A percentile compares a stretch with the other conserved stretches of the same genome.
phyloP scores from a whole-genome alignment of 2,113 vertebrate genomes.

The Gyps fulvus region DNA sequence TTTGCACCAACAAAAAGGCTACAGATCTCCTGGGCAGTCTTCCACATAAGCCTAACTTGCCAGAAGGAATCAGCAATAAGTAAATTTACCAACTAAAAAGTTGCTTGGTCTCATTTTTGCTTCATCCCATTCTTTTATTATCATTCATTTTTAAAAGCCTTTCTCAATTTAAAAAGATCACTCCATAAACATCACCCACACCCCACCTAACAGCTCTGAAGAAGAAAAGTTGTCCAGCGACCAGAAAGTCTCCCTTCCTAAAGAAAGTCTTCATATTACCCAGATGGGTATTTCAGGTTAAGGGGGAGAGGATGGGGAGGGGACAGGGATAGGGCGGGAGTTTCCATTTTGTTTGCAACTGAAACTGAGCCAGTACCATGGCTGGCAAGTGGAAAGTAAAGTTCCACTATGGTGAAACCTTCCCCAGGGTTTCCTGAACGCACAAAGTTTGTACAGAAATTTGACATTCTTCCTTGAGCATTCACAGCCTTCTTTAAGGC shows the following conservation, averaged over 20 bases:
- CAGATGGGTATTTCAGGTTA: neutral
- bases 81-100: neutral
- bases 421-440: neutral
- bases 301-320: neutral
- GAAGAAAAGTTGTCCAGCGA: neutral
- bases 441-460: rapidly evolving
- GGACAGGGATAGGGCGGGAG: rapidly evolving
- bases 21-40: neutral
- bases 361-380: rapidly evolving
- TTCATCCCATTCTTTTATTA: neutral
- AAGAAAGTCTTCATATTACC: rapidly evolving
- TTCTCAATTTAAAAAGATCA: neutral
- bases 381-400: neutral
- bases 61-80: neutral
- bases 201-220: rapidly evolving
- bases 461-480: rapidly evolving
- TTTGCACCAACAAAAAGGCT: neutral
- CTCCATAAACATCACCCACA: neutral
- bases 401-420: rapidly evolving
- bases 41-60: neutral
- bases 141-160: neutral
- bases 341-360: neutral
- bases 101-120: neutral
- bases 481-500: neutral
- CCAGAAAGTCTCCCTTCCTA: neutral